phyloP scores from a whole-genome alignment of 2,797 vertebrate species.

The Liasis olivaceus region DNA sequence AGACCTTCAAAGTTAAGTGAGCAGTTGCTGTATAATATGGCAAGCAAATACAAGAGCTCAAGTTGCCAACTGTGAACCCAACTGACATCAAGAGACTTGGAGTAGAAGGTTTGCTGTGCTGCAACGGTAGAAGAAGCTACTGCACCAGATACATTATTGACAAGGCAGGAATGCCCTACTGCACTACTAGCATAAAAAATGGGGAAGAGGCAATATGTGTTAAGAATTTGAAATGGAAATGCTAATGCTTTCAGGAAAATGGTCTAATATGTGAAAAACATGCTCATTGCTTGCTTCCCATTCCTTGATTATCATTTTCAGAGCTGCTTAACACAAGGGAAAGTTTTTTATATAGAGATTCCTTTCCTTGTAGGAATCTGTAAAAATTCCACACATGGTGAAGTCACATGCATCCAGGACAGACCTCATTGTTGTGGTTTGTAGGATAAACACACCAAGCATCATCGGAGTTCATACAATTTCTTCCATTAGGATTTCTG shows the following conservation, averaged over 20 bases:
- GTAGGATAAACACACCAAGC: neutral
- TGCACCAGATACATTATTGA: neutral
- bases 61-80: neutral
- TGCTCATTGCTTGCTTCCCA: slow-evolving; percentile 4
- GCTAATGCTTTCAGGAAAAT: slow-evolving; percentile 15
- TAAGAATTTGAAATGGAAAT: neutral
- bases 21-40: slow-evolving; percentile 21
- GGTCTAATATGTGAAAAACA: neutral
- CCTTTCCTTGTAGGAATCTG: neutral
- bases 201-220: neutral
- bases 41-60: neutral
- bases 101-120: neutral
- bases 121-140: neutral
- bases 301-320: slow-evolving; percentile 22
- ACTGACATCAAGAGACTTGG: neutral
- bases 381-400: neutral
- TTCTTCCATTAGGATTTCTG: neutral
- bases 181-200: slow-evolving; percentile 6
- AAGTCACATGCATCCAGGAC: neutral
- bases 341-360: neutral
- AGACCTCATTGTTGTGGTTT: neutral
- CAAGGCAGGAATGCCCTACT: neutral
- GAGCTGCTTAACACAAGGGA: slow-evolving; percentile 7
- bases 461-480: neutral
- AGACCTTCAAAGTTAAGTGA: slow-evolving; percentile 3